Evolutionary conservation across 2,113 vertebrate species (phyloP), one percentile per base, ranked within the genome.

Genomic region (Phalacrocorax brasilianus): DNA sequence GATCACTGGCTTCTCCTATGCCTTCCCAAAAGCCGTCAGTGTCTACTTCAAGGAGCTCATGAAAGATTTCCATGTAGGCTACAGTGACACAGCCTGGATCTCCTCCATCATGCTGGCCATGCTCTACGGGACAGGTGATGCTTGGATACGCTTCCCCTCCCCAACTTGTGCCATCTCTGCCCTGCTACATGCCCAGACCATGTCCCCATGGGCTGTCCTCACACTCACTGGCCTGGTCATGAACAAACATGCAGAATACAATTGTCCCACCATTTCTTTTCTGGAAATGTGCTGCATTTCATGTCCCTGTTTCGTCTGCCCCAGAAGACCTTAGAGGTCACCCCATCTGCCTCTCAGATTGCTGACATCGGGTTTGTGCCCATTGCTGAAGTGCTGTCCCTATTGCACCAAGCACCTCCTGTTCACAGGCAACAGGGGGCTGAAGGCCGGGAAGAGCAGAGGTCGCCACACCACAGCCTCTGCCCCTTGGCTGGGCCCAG

Each of bases 31-130:
- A 97, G 98, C 98, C 3, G 96, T 98, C 91, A 98, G 98, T 95
- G 98, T 98, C 95, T 98, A 98, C 95, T 98, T 98, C 97, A 98
- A 98, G 71, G 98, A 97, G 49, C 98, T 98, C 71, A 98, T 98
- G 98, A 94, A 94, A 6, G 98, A 98, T 76, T 98, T 98, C 62
- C 97, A 97, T 0, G 98, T 98, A 21, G 98, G 98, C 76, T 98
- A 98, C 96, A 98, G 98, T 40, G 98, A 98, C 94, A 98, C 98
- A 5, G 98, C 98, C 89, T 98, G 98, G 98, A 98, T 98, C 95
- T 98, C 98, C 61, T 98, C 98, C 71, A 98, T 98, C 92, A 98
- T 98, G 98, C 96, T 98, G 47, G 98, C 98, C 84, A 98, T 98
- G 98, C 97, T 98, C 73, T 98, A 98, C 1, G 98, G 98, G 78